phyloP scores from a whole-genome alignment of 2,113 vertebrate species.

The Formicarius rufipectus region DNA sequence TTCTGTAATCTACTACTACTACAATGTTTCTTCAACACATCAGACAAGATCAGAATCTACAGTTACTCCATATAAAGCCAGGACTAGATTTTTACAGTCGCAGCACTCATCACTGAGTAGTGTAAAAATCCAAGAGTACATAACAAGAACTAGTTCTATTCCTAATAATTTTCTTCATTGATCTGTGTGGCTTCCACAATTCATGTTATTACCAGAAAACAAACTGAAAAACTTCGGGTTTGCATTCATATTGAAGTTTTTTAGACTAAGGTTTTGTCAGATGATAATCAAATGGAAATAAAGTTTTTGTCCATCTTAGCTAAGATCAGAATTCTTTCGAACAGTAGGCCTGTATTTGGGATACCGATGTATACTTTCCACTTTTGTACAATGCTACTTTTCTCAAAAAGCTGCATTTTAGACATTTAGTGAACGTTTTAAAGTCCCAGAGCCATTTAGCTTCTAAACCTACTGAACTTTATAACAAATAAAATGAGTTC shows the following conservation, averaged over 20 bases:
- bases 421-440: not conserved
- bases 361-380: not conserved
- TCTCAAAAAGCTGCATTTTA: not conserved
- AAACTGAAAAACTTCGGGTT: not conserved
- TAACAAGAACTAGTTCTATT: not conserved
- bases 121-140: not conserved
- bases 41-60: not conserved
- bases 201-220: not conserved
- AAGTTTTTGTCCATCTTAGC: not conserved
- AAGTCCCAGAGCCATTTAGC: not conserved
- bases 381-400: not conserved
- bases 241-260: not conserved
- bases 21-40: not conserved
- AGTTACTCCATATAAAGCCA: not conserved
- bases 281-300: not conserved
- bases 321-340: not conserved
- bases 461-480: not conserved
- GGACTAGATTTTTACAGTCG: not conserved
- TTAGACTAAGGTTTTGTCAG: not conserved
- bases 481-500: not conserved
- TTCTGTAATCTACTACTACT: not conserved
- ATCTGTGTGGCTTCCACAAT: not conserved
- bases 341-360: not conserved
- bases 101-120: not conserved
- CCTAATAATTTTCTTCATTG: not conserved